Evolutionary conservation across 2,113 vertebrate species (phyloP), one percentile per base, ranked within the genome.

Genomic region (Oncorhynchus nerka): DNA sequence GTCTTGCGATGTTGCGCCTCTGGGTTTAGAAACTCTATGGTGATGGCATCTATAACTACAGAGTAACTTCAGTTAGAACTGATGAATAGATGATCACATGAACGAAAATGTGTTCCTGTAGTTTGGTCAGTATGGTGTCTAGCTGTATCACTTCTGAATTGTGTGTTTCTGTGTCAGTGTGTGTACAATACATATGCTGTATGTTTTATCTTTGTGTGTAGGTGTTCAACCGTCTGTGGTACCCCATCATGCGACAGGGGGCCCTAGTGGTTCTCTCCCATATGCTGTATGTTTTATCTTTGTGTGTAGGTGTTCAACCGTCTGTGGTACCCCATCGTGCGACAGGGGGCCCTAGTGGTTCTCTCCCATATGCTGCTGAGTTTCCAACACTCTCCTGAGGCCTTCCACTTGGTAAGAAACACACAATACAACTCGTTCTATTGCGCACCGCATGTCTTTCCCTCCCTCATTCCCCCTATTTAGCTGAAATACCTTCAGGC

Each of bases 321-420:
- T 76, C 95, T 99, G 81, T 97, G 96, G 97, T 99, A 97, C 92
- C 98, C 98, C 71, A 93, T 99, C 45, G 97, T 99, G 89, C 94
- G 98, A 75, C 96, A 96, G 87, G 97, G 97, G 88, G 98, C 98
- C 65, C 91, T 99, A 73, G 92, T 95, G 39, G 98, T 99, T 65
- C 96, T 99, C 79, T 97, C 97, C 75, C 97, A 99, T 80, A 99
- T 98, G 96, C 94, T 99, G 84, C 95, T 99, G 75, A 99, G 98
- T 87, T 99, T 99, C 92, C 98, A 99, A 89, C 98, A 99, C 90
- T 99, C 97, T 91, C 97, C 97, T 16, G 98, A 99, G 91, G 97
- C 97, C 75, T 99, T 99, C 90, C 98, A 99, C 88, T 92, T 99
- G 96, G 98, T 99, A 89, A 94, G 96, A 87, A 70, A 51, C 67